Evolutionary conservation across 1,140 invertebrate species (phyloP).

Genomic region (Ylistrum balloti): DNA sequence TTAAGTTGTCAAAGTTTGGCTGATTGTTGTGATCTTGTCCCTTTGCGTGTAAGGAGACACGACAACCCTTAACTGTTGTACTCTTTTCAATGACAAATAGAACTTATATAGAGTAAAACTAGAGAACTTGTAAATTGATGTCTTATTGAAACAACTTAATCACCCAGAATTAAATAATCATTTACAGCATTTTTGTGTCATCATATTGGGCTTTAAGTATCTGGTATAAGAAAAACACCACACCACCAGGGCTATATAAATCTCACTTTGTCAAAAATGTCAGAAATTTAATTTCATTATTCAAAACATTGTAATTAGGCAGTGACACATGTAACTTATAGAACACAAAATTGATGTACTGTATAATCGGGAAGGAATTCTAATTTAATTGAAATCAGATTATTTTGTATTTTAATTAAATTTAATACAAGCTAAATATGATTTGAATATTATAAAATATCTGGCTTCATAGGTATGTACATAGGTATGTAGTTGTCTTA

Average conservation of each 20-base stretch:
- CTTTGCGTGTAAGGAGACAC: neutral
- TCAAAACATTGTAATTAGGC: neutral
- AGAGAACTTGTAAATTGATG: neutral
- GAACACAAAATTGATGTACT: neutral
- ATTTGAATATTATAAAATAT: neutral
- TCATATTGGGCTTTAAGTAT: neutral
- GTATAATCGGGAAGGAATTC: neutral
- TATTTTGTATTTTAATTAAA: neutral
- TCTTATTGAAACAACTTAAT: neutral
- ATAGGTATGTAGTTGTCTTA: no score
- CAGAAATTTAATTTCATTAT: neutral
- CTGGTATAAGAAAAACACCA: neutral
- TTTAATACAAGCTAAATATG: neutral
- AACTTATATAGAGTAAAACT: no score
- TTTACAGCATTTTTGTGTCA: no score
- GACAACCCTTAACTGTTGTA: neutral
- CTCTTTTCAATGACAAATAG: no score
- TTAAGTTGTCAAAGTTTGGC: neutral
- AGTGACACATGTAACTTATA: neutral
- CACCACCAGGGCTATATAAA: neutral
- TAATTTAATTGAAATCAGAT: neutral
- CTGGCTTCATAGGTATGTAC: no score
- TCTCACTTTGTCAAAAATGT: neutral
- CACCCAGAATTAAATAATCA: neutral
- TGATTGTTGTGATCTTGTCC: neutral